These are phyloP conservation scores for Choristoneura fumiferana DNA, from an alignment of 1,140 invertebrate species.

Conservation along the genomic window DNA sequence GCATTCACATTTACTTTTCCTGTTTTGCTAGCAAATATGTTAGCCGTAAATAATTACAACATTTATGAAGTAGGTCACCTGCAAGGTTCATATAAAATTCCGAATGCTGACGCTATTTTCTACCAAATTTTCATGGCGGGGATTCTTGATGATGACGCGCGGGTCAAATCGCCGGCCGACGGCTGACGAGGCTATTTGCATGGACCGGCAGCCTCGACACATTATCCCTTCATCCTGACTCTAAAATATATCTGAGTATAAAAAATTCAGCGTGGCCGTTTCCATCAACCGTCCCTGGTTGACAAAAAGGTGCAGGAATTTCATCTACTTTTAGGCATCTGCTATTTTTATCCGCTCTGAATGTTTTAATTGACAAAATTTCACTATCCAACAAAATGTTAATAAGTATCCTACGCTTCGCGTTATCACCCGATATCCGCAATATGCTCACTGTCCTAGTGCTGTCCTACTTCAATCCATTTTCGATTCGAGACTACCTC, in stretches of 20 bases:
- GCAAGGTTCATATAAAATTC: constrained; percentile 6
- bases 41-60: too few relatives aligned
- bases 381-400: too few relatives aligned
- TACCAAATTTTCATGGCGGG: constrained; percentile 4
- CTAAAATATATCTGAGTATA: constrained; percentile 34
- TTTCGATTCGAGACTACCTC: not conserved
- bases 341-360: not conserved
- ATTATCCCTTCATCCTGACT: constrained; percentile 44
- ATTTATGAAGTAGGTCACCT: constrained; percentile 5
- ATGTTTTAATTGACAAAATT: too few relatives aligned
- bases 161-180: constrained; percentile 23
- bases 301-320: constrained; percentile 21
- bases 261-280: constrained; percentile 33
- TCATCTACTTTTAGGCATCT: constrained; percentile 1
- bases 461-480: not conserved
- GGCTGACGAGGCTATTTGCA: constrained; percentile 34
- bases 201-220: constrained; percentile 31
- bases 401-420: too few relatives aligned
- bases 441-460: too few relatives aligned
- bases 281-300: constrained; percentile 26
- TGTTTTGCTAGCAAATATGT: not conserved
- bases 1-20: not conserved
- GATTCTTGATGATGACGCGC: constrained; percentile 29
- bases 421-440: not conserved
- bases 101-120: constrained; percentile 4